These are phyloP conservation scores for Pyrgus malvae DNA, from an alignment of 2,888 invertebrate genomes.

Conservation along the genomic window DNA sequence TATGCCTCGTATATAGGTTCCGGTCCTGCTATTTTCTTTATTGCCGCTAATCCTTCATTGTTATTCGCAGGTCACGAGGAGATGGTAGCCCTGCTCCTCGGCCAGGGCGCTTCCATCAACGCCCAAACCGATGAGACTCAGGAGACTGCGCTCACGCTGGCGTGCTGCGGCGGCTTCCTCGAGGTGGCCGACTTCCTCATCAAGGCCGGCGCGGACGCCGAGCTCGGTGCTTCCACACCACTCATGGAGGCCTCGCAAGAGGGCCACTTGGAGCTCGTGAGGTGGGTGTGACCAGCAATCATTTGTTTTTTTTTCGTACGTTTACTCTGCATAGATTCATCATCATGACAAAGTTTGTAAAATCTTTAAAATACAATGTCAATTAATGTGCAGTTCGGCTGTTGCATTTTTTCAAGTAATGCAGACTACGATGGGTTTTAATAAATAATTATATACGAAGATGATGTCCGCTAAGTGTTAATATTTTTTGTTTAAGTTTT, in stretches of 20 bases:
- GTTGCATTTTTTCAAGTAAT: too few species aligned
- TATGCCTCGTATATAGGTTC: too few species aligned
- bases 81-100: slow-evolving; percentile 96
- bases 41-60: background rate
- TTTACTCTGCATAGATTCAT: too few species aligned
- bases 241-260: slow-evolving; percentile 99
- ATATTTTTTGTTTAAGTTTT: too few species aligned
- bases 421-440: too few species aligned
- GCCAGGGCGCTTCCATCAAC: slow-evolving; percentile 97
- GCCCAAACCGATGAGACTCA: slow-evolving; percentile 99
- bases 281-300: slow-evolving; percentile 51
- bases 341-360: too few species aligned
- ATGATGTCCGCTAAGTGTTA: too few species aligned
- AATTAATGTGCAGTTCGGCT: too few species aligned
- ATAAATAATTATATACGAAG: too few species aligned
- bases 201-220: slow-evolving; percentile 96
- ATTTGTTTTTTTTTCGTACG: too few species aligned
- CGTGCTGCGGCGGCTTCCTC: slow-evolving; percentile 96
- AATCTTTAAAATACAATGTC: too few species aligned
- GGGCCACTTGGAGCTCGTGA: slow-evolving; percentile 96
- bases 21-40: too few species aligned
- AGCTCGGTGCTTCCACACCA: slow-evolving; percentile 97
- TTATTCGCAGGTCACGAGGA: slow-evolving; percentile 92
- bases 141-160: slow-evolving; percentile 96
- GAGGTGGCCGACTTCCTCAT: slow-evolving; percentile 96